phyloP scores from a whole-genome alignment of 2,888 invertebrate genomes.

The Polia nebulosa region DNA sequence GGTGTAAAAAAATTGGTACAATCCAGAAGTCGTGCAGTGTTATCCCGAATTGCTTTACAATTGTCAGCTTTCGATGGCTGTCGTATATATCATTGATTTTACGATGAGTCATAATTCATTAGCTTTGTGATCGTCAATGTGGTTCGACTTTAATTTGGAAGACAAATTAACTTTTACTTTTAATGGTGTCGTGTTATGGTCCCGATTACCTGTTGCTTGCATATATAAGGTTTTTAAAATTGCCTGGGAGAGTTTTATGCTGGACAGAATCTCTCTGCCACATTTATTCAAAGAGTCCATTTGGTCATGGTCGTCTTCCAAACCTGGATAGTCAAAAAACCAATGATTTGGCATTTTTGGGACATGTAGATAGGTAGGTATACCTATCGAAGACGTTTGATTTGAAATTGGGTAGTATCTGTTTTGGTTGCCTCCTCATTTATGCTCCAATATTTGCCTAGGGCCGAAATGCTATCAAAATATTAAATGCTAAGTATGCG shows the following conservation, averaged over 20 bases:
- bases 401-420: neutral
- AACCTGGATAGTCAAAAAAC: neutral
- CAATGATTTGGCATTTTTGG: neutral
- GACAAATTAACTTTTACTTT: constrained; percentile 72
- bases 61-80: constrained; percentile 76
- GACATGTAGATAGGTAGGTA: neutral
- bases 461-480: neutral
- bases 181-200: constrained; percentile 39
- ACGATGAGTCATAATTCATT: constrained; percentile 83
- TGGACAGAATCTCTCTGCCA: neutral
- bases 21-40: constrained; percentile 76
- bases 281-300: neutral
- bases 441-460: neutral
- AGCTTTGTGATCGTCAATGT: constrained; percentile 72
- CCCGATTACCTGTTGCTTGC: constrained; percentile 20
- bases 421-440: neutral
- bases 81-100: constrained; percentile 85
- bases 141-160: constrained; percentile 64
- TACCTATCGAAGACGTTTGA: neutral
- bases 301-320: neutral
- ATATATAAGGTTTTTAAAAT: neutral
- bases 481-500: constrained; percentile 27
- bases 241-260: neutral
- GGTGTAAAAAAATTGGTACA: constrained; percentile 43
- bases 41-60: constrained; percentile 81